Conservation (phyloP, 2,888 invertebrate genomes). For the Phoronis australis region DNA sequence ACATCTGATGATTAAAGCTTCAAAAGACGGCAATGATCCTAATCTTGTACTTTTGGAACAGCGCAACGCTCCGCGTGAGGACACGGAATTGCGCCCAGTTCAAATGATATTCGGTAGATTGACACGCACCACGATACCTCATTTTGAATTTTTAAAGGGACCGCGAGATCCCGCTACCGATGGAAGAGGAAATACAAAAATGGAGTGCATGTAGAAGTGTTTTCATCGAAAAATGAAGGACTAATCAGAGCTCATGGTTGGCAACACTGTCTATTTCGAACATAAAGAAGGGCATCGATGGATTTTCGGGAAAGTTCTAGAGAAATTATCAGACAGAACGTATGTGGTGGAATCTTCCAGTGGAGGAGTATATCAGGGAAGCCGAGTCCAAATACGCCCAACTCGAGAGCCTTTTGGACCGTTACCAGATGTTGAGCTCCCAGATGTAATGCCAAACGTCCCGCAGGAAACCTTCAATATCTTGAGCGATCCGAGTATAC, state of each 20-base stretch:
- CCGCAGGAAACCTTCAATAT: background rate
- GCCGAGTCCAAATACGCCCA: background rate
- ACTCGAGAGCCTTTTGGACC: background rate
- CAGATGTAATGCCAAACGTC: background rate
- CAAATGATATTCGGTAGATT: conserved; percentile 14
- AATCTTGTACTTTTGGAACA: conserved; percentile 14
- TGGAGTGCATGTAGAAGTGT: conserved; percentile 4
- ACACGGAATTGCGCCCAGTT: conserved; percentile 12
- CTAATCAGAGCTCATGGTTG: conserved; percentile 5
- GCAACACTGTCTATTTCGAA: conserved; percentile 13
- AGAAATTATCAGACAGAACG: background rate
- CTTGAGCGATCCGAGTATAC: background rate
- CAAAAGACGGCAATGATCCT: conserved; percentile 8
- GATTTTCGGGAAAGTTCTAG: background rate
- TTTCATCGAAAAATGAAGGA: conserved; percentile 8
- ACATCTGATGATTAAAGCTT: conserved; percentile 10
- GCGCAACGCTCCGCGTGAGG: conserved; percentile 15
- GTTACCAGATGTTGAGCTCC: background rate
- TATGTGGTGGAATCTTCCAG: background rate
- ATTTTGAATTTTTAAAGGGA: background rate
- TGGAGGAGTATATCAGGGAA: background rate
- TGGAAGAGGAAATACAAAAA: conserved; percentile 2
- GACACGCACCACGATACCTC: conserved; percentile 12
- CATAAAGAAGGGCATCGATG: conserved; percentile 2
- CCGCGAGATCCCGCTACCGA: background rate